Percentiles rank a stretch among this genome's conserved stretches.
Evolutionary conservation across 1,140 invertebrate genomes (phyloP).

Genomic region (Drosophila nebulosa): DNA sequence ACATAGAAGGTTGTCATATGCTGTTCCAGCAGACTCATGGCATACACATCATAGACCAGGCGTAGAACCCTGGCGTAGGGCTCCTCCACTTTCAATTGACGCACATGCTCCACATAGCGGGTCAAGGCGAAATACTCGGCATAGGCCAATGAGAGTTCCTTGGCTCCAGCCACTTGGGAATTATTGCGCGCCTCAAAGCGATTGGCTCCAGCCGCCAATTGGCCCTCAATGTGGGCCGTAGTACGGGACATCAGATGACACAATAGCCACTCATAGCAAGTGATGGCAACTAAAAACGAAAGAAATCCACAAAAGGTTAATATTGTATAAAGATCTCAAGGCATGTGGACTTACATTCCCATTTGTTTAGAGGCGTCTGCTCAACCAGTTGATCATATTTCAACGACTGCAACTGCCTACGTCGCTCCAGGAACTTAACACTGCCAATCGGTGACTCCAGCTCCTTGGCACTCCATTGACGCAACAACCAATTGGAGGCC

Average conservation of each 20-base stretch:
- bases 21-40: slow-evolving; percentile 87
- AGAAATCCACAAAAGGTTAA: not conserved
- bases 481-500: slow-evolving; percentile 93
- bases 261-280: slow-evolving; percentile 91
- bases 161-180: slow-evolving; percentile 90
- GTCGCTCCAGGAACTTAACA: slow-evolving; percentile 84
- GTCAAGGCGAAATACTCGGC: slow-evolving; percentile 86
- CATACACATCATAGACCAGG: slow-evolving; percentile 87
- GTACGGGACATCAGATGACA: slow-evolving; percentile 89
- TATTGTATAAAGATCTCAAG: not conserved
- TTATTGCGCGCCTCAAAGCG: slow-evolving; percentile 89
- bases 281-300: slow-evolving; percentile 85
- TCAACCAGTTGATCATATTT: slow-evolving; percentile 81
- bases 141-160: slow-evolving; percentile 88
- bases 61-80: slow-evolving; percentile 83
- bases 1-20: slow-evolving; percentile 89
- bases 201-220: slow-evolving; percentile 83
- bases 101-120: slow-evolving; percentile 83
- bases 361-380: slow-evolving; percentile 39
- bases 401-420: slow-evolving; percentile 81
- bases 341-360: slow-evolving; percentile 83
- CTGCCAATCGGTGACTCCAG: slow-evolving; percentile 85
- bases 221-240: slow-evolving; percentile 83
- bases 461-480: slow-evolving; percentile 83
- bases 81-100: slow-evolving; percentile 80